phyloP scores from a whole-genome alignment of 2,113 vertebrate species.

The Aramus guarauna region DNA sequence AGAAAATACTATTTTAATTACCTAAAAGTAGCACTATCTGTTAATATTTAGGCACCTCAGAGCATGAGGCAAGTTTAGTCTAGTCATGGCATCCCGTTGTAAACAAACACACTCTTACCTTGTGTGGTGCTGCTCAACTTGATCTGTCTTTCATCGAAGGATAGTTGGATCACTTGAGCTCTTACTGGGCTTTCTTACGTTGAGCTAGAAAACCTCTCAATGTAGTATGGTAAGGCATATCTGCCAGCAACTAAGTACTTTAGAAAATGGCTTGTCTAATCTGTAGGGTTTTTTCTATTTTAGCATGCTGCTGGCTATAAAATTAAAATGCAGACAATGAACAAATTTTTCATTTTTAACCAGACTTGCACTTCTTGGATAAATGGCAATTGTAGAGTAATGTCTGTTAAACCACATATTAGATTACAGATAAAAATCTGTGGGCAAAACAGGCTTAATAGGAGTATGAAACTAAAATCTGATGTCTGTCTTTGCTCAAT shows the following conservation, averaged over 20 bases:
- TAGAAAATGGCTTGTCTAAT: neutral
- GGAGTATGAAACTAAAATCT: neutral
- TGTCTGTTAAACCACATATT: neutral
- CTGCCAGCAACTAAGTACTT: neutral
- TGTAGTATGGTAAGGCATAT: neutral
- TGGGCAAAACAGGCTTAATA: neutral
- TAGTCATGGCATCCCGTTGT: neutral
- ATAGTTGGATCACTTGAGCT: neutral
- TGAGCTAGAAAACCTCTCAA: neutral
- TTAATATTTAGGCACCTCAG: neutral
- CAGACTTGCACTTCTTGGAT: neutral
- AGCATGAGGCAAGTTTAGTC: neutral
- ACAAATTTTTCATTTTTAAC: neutral
- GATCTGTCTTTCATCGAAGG: neutral
- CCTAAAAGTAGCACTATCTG: neutral
- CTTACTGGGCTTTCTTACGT: neutral
- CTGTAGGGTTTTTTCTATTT: neutral
- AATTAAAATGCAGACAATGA: neutral
- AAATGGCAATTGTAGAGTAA: neutral
- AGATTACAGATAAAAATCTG: neutral
- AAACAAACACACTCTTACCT: slow-evolving; percentile 37
- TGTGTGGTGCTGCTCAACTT: slow-evolving; percentile 7
- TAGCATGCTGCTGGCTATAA: neutral
- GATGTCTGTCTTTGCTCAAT: neutral
- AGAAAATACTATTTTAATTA: neutral